Base-by-base conservation (phyloP, 2,113 vertebrate genomes). In the Bufo gargarizans region DNA sequence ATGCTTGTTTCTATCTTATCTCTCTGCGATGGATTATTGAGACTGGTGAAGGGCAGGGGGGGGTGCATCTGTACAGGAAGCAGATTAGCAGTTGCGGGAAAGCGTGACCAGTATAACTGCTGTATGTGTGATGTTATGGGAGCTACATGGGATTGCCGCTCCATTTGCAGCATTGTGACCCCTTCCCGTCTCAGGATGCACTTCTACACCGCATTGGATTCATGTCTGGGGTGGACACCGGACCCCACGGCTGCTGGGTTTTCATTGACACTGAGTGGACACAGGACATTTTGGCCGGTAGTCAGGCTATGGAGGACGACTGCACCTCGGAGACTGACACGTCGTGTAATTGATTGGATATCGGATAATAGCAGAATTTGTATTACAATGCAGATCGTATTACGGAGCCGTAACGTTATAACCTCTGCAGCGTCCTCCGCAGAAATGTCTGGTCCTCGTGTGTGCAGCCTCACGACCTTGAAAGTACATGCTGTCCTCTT, bases 121-220 rank as follows among this genome's bases (percentile, higher is more conserved):
- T n/a, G 3, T 19, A 45, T 6, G 47, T 33, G 8, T 53, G 43
- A 20, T 79, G 49, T 79, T 50, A 49, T 65, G 47, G 74, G 43
- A 79, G 77, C 61, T 79, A 86, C 79, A 69, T 86, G 77, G 76
- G 85, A 56, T 80, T 79, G 45, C 85, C 69, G 85, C 56, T 14
- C 58, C 79, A 86, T 86, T 80, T 69, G 77, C 63, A 43, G 59
- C 45, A 69, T 65, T 67, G 78, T 79, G 85, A 86, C 76, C 13
- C 5, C 45, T 77, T 63, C 58, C 16, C 47, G 5, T 61, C 33
- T 11, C 10, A 72, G 45, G n/a, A 50, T 61, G 55, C 47, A 77
- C 58, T 50, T 16, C 45, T 14, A 45, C 45, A 45, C 53, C 17
- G 33, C 20, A 20, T 77, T n/a, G 2, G 49, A 77, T 61, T 77